Conservation (phyloP, 1,140 invertebrate species). For the Pachyrhynchus sulphureomaculatus region DNA sequence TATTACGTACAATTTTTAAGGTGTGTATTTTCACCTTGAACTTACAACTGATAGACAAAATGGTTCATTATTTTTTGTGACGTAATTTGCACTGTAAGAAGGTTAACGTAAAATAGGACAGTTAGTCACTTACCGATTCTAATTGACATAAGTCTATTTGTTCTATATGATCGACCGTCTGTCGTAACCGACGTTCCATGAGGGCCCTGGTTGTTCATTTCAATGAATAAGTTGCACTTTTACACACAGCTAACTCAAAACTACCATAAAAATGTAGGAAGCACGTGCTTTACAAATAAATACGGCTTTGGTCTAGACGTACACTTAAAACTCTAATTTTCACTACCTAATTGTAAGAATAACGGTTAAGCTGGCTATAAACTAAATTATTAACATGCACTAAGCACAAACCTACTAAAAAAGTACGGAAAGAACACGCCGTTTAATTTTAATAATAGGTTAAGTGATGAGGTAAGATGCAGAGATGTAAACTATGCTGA, state of each 20-base stretch:
- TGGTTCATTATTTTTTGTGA: too few species aligned
- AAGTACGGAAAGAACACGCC: too few species aligned
- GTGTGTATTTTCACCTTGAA: too few species aligned
- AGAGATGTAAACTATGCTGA: background rate
- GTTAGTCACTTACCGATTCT: conserved; percentile 34
- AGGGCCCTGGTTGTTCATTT: conserved; percentile 1
- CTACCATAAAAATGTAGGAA: background rate
- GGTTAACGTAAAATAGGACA: too few species aligned
- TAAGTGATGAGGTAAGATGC: conserved; percentile 3
- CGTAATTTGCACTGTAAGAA: too few species aligned
- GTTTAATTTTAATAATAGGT: background rate
- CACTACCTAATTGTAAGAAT: too few species aligned
- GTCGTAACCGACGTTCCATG: conserved; percentile 18
- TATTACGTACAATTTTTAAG: too few species aligned
- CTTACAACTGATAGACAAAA: too few species aligned
- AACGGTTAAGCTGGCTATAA: background rate
- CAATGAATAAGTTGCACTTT: background rate
- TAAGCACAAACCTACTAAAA: background rate
- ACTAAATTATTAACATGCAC: background rate
- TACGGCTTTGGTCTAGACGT: too few species aligned
- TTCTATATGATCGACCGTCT: conserved; percentile 18
- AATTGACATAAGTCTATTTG: conserved; percentile 30
- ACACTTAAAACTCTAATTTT: too few species aligned
- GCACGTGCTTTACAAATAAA: too few species aligned
- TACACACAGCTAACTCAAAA: background rate